These are phyloP conservation scores for Aptenodytes forsteri DNA, from an alignment of 2,113 vertebrate genomes.

Conservation along the genomic window DNA sequence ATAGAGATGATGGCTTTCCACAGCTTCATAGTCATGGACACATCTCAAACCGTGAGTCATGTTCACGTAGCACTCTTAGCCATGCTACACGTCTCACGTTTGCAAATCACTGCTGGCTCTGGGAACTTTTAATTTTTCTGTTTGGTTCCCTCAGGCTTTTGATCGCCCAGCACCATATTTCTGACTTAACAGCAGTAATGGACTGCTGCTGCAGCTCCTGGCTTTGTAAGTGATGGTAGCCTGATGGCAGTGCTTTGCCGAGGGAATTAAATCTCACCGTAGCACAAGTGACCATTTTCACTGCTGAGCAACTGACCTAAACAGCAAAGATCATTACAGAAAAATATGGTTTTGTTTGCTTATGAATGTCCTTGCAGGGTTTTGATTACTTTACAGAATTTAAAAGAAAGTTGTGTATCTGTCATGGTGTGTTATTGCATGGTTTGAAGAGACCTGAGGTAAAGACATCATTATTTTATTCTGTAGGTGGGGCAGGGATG, in stretches of 20 bases:
- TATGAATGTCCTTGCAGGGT: background rate
- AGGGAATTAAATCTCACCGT: background rate
- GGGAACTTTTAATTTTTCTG: background rate
- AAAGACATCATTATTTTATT: background rate
- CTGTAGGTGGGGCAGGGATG: background rate
- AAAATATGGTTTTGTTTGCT: background rate
- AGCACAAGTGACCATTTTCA: background rate
- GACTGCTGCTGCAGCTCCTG: background rate
- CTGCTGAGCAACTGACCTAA: background rate
- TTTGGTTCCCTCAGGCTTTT: background rate
- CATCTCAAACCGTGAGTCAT: accelerated
- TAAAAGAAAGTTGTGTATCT: background rate
- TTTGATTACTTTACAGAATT: background rate
- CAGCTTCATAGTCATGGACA: background rate
- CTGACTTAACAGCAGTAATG: background rate
- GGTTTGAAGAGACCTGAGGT: background rate
- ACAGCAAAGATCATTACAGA: background rate
- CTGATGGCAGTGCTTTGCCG: background rate
- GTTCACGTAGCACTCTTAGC: background rate
- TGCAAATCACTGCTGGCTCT: background rate
- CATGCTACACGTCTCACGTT: background rate
- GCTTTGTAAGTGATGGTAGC: background rate
- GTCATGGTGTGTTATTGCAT: background rate
- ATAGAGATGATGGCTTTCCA: background rate
- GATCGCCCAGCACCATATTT: background rate